Base-by-base conservation (phyloP, 2,888 invertebrate species). In the Steromphala cineraria region DNA sequence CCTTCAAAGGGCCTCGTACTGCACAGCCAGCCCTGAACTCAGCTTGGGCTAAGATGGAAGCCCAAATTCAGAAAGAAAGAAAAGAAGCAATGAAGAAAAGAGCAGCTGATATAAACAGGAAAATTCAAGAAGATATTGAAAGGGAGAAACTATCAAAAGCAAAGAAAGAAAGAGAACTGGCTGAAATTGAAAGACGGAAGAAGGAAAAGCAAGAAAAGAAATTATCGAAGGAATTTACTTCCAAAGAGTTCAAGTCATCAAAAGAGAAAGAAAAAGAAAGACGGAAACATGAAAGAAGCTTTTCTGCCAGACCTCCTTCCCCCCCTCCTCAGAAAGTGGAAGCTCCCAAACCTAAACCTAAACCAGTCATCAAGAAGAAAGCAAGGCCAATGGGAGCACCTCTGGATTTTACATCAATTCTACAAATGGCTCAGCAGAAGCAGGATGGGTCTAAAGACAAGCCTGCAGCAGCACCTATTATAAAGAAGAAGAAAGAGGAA, bases 361-460 rank as follows among this genome's bases (percentile, higher is more conserved):
- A 78, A n/a, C 53, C 56, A 40, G 21, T 55, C 17, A 74, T 79
- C 5, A 79, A 75, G 75, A 79, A 74, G 36, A 71, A n/a, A 53
- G 15, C 15, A 7, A 52, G 40, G 24, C n/a, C 36, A 56, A 74
- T 79, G 79, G 55, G 55, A 36, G 86, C 89, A 74, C 86, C 87
- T 28, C 79, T 89, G 80, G 84, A 84, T 75, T 89, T 89, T 81
- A 82, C 81, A 74, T 87, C 87, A 40, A 78, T 89, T 10, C 77
- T 89, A 46, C 88, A 88, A 85, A 55, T 89, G 31, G 89, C 88
- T n/a, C 81, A 82, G 79, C 24, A 78, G 56, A 88, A 89, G 55
- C 75, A 83, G 53, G 83, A 1, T 17, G 28, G 56, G 17, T 13
- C 24, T 28, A 52, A 28, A 10, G 55, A 55, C 2, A 28, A 84